phyloP scores from a whole-genome alignment of 2,797 vertebrate species.

The Distichodus sexfasciatus region DNA sequence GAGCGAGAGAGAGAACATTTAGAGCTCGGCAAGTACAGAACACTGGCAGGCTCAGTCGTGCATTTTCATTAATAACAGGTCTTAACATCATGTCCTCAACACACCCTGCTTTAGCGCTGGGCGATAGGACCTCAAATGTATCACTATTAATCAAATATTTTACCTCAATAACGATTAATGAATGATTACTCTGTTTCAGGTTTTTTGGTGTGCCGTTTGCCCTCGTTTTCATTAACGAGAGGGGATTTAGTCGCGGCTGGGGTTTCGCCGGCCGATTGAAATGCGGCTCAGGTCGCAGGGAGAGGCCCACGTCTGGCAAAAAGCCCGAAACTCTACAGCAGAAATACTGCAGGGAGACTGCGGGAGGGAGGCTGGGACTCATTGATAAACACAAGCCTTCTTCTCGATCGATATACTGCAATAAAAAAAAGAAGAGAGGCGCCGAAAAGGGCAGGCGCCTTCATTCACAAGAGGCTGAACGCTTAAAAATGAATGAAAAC shows the following conservation, averaged over 20 bases:
- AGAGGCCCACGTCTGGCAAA: conserved; percentile 14
- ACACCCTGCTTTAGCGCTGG: too few relatives aligned
- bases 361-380: conserved; percentile 14
- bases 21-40: not conserved
- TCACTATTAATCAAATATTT: too few relatives aligned
- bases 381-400: conserved; percentile 54
- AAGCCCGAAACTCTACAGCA: conserved; percentile 8
- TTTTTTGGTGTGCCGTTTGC: too few relatives aligned
- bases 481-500: too few relatives aligned
- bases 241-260: not conserved
- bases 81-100: not conserved
- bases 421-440: not conserved
- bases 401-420: conserved; percentile 42
- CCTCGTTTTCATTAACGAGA: too few relatives aligned
- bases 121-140: too few relatives aligned
- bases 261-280: conserved; percentile 7
- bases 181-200: too few relatives aligned
- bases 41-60: not conserved
- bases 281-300: conserved; percentile 25
- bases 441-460: not conserved
- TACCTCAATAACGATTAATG: too few relatives aligned
- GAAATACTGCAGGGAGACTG: conserved; percentile 42
- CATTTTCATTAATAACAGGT: not conserved
- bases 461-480: conserved; percentile 10
- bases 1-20: conserved; percentile 1